These are phyloP conservation scores for Girardia tigrina DNA, from an alignment of 2,888 invertebrate species.

Conservation along the genomic window DNA sequence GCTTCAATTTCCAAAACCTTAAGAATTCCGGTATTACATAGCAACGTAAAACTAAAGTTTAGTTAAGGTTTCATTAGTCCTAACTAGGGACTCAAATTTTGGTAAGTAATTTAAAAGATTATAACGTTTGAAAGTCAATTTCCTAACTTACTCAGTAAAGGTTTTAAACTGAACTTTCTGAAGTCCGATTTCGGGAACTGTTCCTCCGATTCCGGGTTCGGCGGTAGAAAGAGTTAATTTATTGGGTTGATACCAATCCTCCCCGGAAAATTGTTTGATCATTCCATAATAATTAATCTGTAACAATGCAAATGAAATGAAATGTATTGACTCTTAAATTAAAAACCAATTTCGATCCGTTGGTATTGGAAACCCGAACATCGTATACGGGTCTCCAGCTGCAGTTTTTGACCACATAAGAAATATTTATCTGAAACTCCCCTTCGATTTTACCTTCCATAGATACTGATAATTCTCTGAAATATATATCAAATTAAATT, in stretches of 20 bases:
- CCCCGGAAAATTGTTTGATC: slow-evolving; percentile 49
- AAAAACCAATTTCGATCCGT: slow-evolving; percentile 41
- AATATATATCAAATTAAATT: too few relatives aligned
- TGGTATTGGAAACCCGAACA: slow-evolving; percentile 46
- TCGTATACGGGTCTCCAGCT: slow-evolving; percentile 51
- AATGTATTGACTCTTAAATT: neutral
- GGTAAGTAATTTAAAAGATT: too few relatives aligned
- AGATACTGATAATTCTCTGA: slow-evolving; percentile 45
- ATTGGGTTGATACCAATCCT: slow-evolving; percentile 48
- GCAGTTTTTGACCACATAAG: slow-evolving; percentile 49
- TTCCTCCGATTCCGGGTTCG: slow-evolving; percentile 48
- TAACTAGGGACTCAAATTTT: too few relatives aligned
- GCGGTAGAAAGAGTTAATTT: slow-evolving; percentile 50
- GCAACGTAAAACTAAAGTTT: too few relatives aligned
- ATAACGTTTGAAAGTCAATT: too few relatives aligned
- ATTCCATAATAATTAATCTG: slow-evolving; percentile 48
- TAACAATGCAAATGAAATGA: slow-evolving; percentile 20
- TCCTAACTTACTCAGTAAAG: slow-evolving; percentile 27
- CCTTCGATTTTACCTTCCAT: slow-evolving; percentile 42
- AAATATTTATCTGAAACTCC: slow-evolving; percentile 42
- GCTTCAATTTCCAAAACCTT: too few relatives aligned
- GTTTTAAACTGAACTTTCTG: slow-evolving; percentile 38
- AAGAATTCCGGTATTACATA: too few relatives aligned
- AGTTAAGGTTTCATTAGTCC: too few relatives aligned
- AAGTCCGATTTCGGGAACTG: slow-evolving; percentile 46